These are phyloP conservation scores for Gallinago undulata DNA, from an alignment of 2,113 vertebrate species.

Conservation along the genomic window DNA sequence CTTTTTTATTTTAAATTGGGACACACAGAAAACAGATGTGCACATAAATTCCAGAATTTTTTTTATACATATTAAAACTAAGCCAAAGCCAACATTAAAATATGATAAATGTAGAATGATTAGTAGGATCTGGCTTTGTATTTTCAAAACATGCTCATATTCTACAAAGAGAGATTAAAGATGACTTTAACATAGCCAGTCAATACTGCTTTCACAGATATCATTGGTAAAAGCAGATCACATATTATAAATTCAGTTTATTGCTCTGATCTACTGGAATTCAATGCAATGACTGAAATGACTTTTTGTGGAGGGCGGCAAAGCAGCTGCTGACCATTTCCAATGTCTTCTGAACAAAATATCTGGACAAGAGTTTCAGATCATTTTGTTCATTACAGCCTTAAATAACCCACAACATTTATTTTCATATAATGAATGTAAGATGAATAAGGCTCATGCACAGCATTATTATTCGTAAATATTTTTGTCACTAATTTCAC, in stretches of 20 bases:
- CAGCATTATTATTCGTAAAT: not conserved
- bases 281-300: not conserved
- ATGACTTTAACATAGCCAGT: slow-evolving; percentile 23
- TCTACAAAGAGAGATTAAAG: slow-evolving; percentile 51
- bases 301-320: not conserved
- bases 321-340: slow-evolving; percentile 24
- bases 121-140: slow-evolving; percentile 33
- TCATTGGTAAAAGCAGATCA: slow-evolving; percentile 54
- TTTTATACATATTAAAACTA: slow-evolving; percentile 34
- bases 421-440: slow-evolving; percentile 1
- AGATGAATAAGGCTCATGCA: not conserved
- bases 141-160: slow-evolving; percentile 43
- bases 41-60: slow-evolving; percentile 37
- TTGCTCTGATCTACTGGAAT: slow-evolving; percentile 46
- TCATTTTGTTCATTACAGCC: not conserved
- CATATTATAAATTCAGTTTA: slow-evolving; percentile 57
- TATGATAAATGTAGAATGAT: slow-evolving; percentile 34
- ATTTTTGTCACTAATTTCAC: not conserved
- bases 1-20: slow-evolving; percentile 49
- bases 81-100: slow-evolving; percentile 39
- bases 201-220: slow-evolving; percentile 20
- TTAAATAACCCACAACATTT: slow-evolving; percentile 5
- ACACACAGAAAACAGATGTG: slow-evolving; percentile 34
- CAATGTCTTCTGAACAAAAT: not conserved
- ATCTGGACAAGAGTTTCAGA: not conserved